These are phyloP conservation scores for Papilio machaon DNA, from an alignment of 1,140 invertebrate species.

Conservation along the genomic window DNA sequence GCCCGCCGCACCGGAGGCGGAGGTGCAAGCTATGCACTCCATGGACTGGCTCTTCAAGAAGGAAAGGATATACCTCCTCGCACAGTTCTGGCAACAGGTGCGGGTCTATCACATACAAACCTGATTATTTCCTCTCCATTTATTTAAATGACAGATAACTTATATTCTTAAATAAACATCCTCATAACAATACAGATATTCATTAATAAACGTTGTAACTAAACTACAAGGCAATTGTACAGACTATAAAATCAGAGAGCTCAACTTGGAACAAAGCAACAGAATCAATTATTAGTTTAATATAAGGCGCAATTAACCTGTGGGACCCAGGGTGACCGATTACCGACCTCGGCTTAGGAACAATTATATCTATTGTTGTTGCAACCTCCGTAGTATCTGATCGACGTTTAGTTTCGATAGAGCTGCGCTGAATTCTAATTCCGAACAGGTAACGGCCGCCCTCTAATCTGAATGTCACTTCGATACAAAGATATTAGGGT, in stretches of 20 bases:
- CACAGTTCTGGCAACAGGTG: conserved; percentile 97
- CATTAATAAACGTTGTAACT: neutral
- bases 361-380: conserved; percentile 68
- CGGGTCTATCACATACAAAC: conserved; percentile 46
- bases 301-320: conserved; percentile 69
- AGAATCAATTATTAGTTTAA: conserved; percentile 74
- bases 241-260: conserved; percentile 24
- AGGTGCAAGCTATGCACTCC: conserved; percentile 93
- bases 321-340: conserved; percentile 45
- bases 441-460: conserved; percentile 13
- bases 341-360: conserved; percentile 47
- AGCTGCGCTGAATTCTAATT: conserved; percentile 10
- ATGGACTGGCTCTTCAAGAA: conserved; percentile 98
- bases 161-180: neutral
- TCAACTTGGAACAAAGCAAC: conserved; percentile 42
- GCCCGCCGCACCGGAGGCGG: conserved; percentile 87
- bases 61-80: conserved; percentile 94
- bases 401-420: conserved; percentile 46
- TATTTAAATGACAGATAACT: too few species aligned
- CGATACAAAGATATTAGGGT: neutral
- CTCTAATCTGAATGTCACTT: neutral
- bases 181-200: neutral
- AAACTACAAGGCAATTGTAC: conserved; percentile 21
- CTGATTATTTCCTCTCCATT: neutral
- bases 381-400: conserved; percentile 62